phyloP scores from a whole-genome alignment of 35 echinoderm and acorn worm genomes.

The Anneissia japonica region DNA sequence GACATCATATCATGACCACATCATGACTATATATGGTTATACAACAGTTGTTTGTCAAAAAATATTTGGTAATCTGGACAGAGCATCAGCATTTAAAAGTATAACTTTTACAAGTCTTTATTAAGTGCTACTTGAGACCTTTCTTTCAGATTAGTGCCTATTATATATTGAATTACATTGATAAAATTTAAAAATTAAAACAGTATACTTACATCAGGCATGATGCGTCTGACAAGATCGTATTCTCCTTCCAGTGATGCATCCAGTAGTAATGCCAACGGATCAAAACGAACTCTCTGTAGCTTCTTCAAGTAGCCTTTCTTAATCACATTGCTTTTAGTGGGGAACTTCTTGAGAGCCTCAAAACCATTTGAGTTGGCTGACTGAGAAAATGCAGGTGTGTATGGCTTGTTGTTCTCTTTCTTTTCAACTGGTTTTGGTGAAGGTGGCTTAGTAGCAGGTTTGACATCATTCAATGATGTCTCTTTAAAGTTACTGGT shows the following conservation, averaged over 20 bases:
- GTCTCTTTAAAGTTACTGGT: not conserved
- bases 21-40: no score
- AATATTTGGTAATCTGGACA: no score
- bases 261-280: constrained; percentile 87
- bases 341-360: not conserved
- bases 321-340: not conserved
- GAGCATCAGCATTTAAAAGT: no score
- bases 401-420: constrained; percentile 55
- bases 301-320: not conserved
- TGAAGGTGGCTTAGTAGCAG: not conserved
- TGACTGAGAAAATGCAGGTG: constrained; percentile 52
- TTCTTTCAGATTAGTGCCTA: not conserved
- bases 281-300: constrained; percentile 84
- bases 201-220: constrained; percentile 87
- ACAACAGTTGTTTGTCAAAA: no score
- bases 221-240: constrained; percentile 78
- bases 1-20: no score
- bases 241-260: constrained; percentile 95
- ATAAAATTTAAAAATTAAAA: not conserved
- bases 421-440: not conserved
- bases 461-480: not conserved
- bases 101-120: no score
- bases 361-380: constrained; percentile 42
- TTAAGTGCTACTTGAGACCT: no score
- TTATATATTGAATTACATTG: not conserved